A percentile compares a stretch with the other conserved stretches of the same genome.
These are phyloP conservation scores for Tetropium fuscum DNA, from an alignment of 2,888 invertebrate species.

Conservation along the genomic window DNA sequence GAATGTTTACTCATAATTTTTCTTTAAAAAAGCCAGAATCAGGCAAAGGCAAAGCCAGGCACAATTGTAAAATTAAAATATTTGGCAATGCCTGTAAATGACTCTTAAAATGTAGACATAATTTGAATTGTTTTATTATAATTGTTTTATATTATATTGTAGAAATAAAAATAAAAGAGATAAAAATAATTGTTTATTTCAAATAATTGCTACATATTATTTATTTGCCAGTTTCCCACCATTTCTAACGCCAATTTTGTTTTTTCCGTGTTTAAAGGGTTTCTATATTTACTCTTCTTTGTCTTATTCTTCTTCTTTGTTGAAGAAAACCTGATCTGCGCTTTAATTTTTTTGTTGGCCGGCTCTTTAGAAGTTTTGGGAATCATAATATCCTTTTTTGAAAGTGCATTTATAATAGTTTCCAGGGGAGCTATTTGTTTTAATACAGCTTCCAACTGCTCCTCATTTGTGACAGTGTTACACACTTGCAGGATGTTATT, in stretches of 20 bases:
- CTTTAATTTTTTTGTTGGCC: background rate
- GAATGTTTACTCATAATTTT: too few species aligned
- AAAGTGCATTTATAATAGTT: background rate
- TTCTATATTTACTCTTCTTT: background rate
- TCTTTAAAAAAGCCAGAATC: too few species aligned
- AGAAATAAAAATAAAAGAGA: too few species aligned
- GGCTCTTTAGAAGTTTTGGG: background rate
- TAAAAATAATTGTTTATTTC: too few species aligned
- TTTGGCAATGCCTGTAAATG: too few species aligned
- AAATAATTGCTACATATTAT: too few species aligned
- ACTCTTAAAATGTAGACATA: too few species aligned
- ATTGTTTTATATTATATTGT: too few species aligned
- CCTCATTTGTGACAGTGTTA: background rate
- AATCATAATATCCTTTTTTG: background rate
- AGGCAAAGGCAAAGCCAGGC: too few species aligned
- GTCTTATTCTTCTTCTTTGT: background rate
- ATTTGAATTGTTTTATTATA: too few species aligned
- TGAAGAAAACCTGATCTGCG: background rate
- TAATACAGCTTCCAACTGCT: constrained; percentile 4
- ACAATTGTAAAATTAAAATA: too few species aligned
- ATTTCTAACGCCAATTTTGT: background rate
- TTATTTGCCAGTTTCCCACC: background rate
- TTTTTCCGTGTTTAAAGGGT: background rate
- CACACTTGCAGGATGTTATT: background rate
- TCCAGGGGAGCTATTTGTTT: constrained; percentile 2